phyloP scores from a whole-genome alignment of 2,888 invertebrate genomes.

The Stenchaetothrips biformis region DNA sequence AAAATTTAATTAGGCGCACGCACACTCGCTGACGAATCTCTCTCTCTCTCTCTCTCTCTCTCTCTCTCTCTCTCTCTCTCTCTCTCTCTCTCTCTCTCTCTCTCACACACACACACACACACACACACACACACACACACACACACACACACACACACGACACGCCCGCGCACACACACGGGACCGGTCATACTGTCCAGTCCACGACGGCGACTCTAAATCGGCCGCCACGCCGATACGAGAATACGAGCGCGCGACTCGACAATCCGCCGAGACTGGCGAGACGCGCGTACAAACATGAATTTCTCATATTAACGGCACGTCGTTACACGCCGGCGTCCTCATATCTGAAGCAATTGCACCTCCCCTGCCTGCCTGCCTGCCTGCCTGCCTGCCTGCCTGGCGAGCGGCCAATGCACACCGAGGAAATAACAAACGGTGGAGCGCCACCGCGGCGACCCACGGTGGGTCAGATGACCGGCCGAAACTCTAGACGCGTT shows the following conservation, averaged over 20 bases:
- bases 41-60: no score
- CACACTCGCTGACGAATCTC: not conserved
- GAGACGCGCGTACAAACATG: not conserved
- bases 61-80: not conserved
- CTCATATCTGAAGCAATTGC: not conserved
- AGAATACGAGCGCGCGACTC: no score
- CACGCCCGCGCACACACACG: no score
- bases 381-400: not conserved
- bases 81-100: not conserved
- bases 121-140: no score
- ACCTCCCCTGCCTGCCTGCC: not conserved
- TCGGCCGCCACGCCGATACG: no score
- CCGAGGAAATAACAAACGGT: not conserved
- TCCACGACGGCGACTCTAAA: no score
- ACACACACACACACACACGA: no score
- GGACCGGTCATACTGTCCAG: no score
- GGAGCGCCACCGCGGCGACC: no score
- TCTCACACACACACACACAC: not conserved
- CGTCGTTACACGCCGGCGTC: not conserved
- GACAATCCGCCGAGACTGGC: no score
- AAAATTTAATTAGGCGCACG: not conserved
- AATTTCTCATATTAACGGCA: constrained; percentile 25
- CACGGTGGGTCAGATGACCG: no score
- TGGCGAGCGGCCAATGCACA: not conserved
- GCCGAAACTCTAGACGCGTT: no score